phyloP scores from a whole-genome alignment of 1,140 invertebrate genomes.

The Carcinoscorpius rotundicauda region DNA sequence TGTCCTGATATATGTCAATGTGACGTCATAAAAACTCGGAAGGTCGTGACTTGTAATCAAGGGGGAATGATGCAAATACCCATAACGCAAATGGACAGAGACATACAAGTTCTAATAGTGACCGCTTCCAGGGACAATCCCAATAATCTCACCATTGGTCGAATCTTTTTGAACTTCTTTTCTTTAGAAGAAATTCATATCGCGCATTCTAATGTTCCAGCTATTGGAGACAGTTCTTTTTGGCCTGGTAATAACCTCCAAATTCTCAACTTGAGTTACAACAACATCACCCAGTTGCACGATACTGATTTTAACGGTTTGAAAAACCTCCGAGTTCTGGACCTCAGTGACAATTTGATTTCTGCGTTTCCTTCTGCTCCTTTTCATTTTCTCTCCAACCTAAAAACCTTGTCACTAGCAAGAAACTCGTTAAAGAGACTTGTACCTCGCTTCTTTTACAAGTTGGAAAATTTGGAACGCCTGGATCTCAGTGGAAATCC shows the following conservation, averaged over 20 bases:
- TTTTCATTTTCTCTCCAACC: constrained; percentile 49
- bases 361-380: constrained; percentile 46
- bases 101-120: constrained; percentile 52
- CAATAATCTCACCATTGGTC: constrained; percentile 56
- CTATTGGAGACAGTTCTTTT: constrained; percentile 63
- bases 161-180: constrained; percentile 52
- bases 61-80: constrained; percentile 49
- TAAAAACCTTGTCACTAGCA: constrained; percentile 51
- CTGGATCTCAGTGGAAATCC: constrained; percentile 61
- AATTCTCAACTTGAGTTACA: constrained; percentile 54
- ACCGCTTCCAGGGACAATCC: constrained; percentile 46
- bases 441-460: constrained; percentile 51
- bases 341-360: constrained; percentile 38
- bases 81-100: constrained; percentile 42
- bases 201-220: constrained; percentile 56
- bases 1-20: constrained; percentile 29
- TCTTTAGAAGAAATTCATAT: constrained; percentile 59
- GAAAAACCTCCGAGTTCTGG: constrained; percentile 32
- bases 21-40: constrained; percentile 27
- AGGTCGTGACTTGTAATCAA: constrained; percentile 35
- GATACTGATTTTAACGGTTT: constrained; percentile 35
- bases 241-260: constrained; percentile 53
- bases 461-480: constrained; percentile 47
- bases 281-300: constrained; percentile 54
- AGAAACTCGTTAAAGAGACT: constrained; percentile 54